A percentile compares a stretch with the other conserved stretches of the same genome.
These are phyloP conservation scores for Pilophorus perplexus DNA, from an alignment of 2,888 invertebrate species.

Conservation along the genomic window DNA sequence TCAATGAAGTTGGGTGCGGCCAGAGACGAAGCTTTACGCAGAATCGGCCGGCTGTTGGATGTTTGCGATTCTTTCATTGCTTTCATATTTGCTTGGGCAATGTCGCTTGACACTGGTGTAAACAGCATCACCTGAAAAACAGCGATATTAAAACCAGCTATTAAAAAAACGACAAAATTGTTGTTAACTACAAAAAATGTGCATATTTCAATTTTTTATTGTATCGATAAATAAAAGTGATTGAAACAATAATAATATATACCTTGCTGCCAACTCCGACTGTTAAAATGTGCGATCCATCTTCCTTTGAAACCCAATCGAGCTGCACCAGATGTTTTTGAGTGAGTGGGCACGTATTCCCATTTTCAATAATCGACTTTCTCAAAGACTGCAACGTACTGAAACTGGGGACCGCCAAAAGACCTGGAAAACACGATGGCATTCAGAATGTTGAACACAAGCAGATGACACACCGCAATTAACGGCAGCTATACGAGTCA, in stretches of 20 bases:
- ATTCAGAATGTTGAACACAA: neutral
- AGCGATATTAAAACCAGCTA: too few relatives aligned
- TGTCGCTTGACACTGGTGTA: slow-evolving; percentile 89
- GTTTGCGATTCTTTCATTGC: slow-evolving; percentile 84
- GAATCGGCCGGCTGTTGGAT: slow-evolving; percentile 71
- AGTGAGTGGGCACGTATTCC: slow-evolving; percentile 84
- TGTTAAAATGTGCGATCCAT: slow-evolving; percentile 95
- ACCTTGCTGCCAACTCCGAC: slow-evolving; percentile 89
- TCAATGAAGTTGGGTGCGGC: slow-evolving; percentile 86
- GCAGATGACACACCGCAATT: too few relatives aligned
- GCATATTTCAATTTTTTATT: neutral
- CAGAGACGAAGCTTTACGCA: slow-evolving; percentile 86
- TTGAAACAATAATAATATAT: slow-evolving; percentile 38
- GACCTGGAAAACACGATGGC: slow-evolving; percentile 53
- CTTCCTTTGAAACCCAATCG: slow-evolving; percentile 99
- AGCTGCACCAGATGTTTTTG: slow-evolving; percentile 92
- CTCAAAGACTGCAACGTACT: slow-evolving; percentile 83
- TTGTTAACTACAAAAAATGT: neutral
- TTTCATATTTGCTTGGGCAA: slow-evolving; percentile 91
- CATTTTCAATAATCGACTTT: slow-evolving; percentile 86
- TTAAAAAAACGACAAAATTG: slow-evolving; percentile 3
- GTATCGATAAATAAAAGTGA: too few relatives aligned
- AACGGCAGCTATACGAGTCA: too few relatives aligned
- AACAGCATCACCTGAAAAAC: slow-evolving; percentile 82
- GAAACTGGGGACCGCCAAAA: slow-evolving; percentile 85